Evolutionary conservation across 2,888 invertebrate species (phyloP).

Genomic region (Panopea generosa): DNA sequence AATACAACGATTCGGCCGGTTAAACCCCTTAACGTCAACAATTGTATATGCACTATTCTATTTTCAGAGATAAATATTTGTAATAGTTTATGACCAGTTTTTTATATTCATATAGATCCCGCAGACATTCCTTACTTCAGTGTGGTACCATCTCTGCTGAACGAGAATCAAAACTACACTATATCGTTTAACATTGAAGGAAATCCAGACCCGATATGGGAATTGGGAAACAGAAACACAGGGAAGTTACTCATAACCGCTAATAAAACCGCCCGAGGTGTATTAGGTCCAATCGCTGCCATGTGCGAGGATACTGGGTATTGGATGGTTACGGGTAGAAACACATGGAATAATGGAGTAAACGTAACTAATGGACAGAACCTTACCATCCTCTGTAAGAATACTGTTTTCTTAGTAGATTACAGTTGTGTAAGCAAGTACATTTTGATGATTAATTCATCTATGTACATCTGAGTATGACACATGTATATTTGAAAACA

Average conservation of each 20-base stretch:
- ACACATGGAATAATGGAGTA: constrained; percentile 29
- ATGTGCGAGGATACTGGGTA: constrained; percentile 29
- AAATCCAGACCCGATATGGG: constrained; percentile 38
- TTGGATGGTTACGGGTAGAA: constrained; percentile 42
- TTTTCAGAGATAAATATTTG: no score
- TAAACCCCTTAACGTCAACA: no score
- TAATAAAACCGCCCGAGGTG: background rate
- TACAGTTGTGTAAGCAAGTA: no score
- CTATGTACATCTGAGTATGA: no score
- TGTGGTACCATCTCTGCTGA: background rate
- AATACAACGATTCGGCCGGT: no score
- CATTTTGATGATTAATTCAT: no score
- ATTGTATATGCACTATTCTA: no score
- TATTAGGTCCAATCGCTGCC: background rate
- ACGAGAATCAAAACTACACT: constrained; percentile 35
- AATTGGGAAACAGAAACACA: constrained; percentile 31
- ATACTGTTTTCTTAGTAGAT: no score
- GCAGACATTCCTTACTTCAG: no score
- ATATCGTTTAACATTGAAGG: constrained; percentile 31
- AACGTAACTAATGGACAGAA: constrained; percentile 39
- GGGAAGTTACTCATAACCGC: background rate
- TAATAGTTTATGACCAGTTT: no score
- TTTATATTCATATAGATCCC: no score
- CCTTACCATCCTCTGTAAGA: constrained; percentile 45
- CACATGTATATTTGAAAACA: no score